Evolutionary conservation across 2,797 vertebrate genomes (phyloP), one percentile per base, ranked within the genome.

Genomic region (Rhabdophis nuchalis): DNA sequence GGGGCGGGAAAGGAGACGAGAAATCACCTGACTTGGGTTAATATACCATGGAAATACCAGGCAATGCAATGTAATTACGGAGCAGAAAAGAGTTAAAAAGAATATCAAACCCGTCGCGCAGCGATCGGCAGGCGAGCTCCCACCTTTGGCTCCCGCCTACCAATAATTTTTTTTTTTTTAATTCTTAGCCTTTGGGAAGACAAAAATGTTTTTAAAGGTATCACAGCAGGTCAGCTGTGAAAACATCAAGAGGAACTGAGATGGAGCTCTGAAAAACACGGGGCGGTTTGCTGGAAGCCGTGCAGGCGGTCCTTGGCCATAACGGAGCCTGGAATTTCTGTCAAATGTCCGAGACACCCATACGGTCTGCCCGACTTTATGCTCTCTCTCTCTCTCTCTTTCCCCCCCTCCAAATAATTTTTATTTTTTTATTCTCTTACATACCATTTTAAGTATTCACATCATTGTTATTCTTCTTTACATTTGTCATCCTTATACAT

Each of bases 41-140:
- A 99, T 99, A 98, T 99, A 98, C 98, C 98, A 98, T 99, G 98
- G 99, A 99, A 99, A 99, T 98, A 99, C 98, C 98, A 98, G 98
- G 96, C 98, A 97, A 97, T 97, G 97, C 97, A 98, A 97, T 98
- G 98, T 99, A 99, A 99, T 99, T 99, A 99, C 97, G 97, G 97
- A 98, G 98, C 98, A 98, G 97, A 97, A 97, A 96, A 95, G 97
- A 96, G 97, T 96, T 91, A 54, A 97, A 97, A 96, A 97, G 97
- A 97, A 64, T 96, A 95, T 96, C 96, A 96, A 97, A 92, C 46
- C 97, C 97, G 96, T 97, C 95, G 96, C 97, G 96, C 97, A 98
- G 97, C 97, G 97, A 96, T 97, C 0, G 2, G 41, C 27, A 11
- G 16, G 27, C 27, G n/a, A 11, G 82, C 2, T 25, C 50, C 25